phyloP scores from a whole-genome alignment of 2,888 invertebrate genomes.

The Scaptomyza flava region DNA sequence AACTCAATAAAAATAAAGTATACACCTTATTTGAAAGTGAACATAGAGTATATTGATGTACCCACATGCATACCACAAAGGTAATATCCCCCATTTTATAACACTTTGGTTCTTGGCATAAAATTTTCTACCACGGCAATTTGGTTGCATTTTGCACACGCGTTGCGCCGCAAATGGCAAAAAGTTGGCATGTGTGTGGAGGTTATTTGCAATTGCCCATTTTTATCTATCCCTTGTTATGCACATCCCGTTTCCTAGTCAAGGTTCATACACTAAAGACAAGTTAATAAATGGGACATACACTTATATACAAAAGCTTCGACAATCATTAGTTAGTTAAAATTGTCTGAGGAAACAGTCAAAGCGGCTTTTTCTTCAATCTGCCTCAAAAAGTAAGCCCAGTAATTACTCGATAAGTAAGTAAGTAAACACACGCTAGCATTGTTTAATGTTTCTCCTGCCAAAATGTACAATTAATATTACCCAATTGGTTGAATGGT shows the following conservation, averaged over 20 bases:
- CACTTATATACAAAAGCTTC: not conserved
- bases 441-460: not conserved
- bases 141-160: conserved; percentile 63
- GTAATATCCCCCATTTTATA: conserved; percentile 11
- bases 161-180: conserved; percentile 42
- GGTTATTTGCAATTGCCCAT: conserved; percentile 25
- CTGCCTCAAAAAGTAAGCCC: conserved; percentile 30
- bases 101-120: conserved; percentile 4
- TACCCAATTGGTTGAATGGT: conserved; percentile 11
- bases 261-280: conserved; percentile 42
- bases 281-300: conserved; percentile 68
- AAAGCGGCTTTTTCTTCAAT: conserved; percentile 18
- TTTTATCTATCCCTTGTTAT: not conserved
- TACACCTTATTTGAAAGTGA: too few relatives aligned
- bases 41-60: not conserved
- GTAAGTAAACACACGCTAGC: not conserved
- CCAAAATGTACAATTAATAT: conserved; percentile 13
- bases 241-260: conserved; percentile 5
- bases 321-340: conserved; percentile 28
- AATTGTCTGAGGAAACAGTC: conserved; percentile 5
- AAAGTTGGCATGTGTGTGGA: conserved; percentile 51
- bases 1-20: not conserved
- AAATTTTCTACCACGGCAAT: conserved; percentile 65
- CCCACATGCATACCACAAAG: not conserved
- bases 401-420: too few relatives aligned